Conservation (phyloP, 2,113 vertebrate genomes). For the Ochotona princeps region DNA sequence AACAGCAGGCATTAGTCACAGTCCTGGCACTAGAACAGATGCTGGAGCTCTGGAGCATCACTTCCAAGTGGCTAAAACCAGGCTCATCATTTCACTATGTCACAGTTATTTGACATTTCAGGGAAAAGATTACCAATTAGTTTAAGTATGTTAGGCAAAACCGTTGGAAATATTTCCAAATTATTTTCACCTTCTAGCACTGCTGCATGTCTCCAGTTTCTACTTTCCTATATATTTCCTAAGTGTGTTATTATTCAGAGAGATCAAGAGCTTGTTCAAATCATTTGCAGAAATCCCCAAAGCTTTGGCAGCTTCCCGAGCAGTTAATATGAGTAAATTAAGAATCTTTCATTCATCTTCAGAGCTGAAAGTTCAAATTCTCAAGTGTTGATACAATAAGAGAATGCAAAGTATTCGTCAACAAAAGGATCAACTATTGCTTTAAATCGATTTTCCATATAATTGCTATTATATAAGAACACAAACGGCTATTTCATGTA, state of each 20-base stretch:
- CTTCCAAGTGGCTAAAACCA: constrained; percentile 53
- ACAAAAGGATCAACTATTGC: background rate
- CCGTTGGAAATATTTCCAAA: constrained; percentile 55
- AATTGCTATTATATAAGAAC: constrained; percentile 6
- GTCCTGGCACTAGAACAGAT: constrained; percentile 15
- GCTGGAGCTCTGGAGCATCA: constrained; percentile 14
- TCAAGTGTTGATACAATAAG: constrained; percentile 9
- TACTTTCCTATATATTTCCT: constrained; percentile 26
- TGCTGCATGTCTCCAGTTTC: background rate
- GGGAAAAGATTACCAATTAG: constrained; percentile 65
- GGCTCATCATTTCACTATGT: constrained; percentile 58
- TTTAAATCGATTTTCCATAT: constrained; percentile 13
- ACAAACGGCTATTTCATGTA: constrained; percentile 5
- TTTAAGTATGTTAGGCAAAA: constrained; percentile 53
- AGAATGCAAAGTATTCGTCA: background rate
- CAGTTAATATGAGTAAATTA: constrained; percentile 52
- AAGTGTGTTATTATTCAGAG: constrained; percentile 61
- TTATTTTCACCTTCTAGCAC: constrained; percentile 42
- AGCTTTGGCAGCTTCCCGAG: constrained; percentile 45
- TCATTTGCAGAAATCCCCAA: constrained; percentile 40
- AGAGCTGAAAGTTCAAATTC: constrained; percentile 24
- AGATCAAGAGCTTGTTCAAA: constrained; percentile 56
- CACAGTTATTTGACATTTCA: constrained; percentile 63
- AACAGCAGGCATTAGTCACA: constrained; percentile 55
- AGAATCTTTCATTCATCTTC: background rate